Evolutionary conservation across 2,888 invertebrate species (phyloP), one percentile per base, ranked within the genome.

Genomic region (Trichogramma evanescens): DNA sequence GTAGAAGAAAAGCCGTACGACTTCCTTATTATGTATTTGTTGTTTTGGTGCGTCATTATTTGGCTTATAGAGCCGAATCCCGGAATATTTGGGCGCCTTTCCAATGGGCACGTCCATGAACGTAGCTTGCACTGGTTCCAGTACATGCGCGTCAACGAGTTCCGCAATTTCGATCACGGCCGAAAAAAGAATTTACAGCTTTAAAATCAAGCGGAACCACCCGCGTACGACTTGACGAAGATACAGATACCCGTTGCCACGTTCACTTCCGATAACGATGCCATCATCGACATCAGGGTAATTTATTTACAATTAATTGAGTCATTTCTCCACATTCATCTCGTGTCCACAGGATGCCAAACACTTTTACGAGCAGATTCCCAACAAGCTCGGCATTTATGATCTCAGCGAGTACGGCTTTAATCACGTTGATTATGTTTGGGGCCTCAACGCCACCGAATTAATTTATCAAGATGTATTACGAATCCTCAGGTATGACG

Each of bases 71-170:
- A 71, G 72, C 3, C 73, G 89, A 58, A 68, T 91, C 55, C 88
- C 89, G 0, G 78, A 86, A 0, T 85, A 91, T 63, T 72, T 89
- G 49, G 81, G 81, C 6, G 88, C 89, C 63, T 80, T 82, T 1
- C 90, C 91, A 0, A 88, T 89, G 0, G 90, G 90, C 0, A 84
- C 88, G 0, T 90, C 91, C 0, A 83, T 86, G 0, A 86, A 84
- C 74, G 86, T 89, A 70, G 91, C 7, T 74, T 86, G 1, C 91
- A 92, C 74, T 88, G 84, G 67, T 83, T 84, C 1, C 87, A 87
- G 72, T 83, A 83, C 72, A 83, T 86, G 9, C 69, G 74, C 9
- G 79, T 74, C 4, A 83, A 82, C 0, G 79, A 80, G 58, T 89
- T 89, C 68, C 84, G 84, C 67, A 83, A 83, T 71, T 91, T 83